A percentile compares a stretch with the other conserved stretches of the same genome.
Evolutionary conservation across 2,113 vertebrate species (phyloP).

Genomic region (Semnornis frantzii): DNA sequence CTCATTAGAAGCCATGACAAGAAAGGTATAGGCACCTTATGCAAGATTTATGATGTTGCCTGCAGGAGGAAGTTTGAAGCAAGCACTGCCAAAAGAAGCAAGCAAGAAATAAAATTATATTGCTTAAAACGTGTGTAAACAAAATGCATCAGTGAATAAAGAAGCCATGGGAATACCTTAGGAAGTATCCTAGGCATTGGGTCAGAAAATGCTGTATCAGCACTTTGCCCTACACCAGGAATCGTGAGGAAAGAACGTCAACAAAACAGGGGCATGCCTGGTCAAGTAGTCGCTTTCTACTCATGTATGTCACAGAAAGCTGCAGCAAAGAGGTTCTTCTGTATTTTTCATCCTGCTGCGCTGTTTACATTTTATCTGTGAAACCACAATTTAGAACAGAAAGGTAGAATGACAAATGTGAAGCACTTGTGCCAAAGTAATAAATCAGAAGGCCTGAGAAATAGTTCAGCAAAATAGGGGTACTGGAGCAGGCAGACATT

Average conservation of each 20-base stretch:
- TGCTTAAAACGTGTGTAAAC: not conserved
- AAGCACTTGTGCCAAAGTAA: not conserved
- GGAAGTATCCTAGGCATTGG: not conserved
- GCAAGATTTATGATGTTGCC: conserved; percentile 42
- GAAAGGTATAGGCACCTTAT: not conserved
- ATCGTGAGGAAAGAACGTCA: not conserved
- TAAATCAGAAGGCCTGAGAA: not conserved
- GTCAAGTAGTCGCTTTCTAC: conserved; percentile 9
- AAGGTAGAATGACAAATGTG: not conserved
- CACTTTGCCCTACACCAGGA: not conserved
- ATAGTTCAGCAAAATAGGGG: not conserved
- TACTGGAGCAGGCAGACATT: not conserved
- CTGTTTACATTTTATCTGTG: not conserved
- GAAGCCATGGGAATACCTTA: not conserved
- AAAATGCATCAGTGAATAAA: not conserved
- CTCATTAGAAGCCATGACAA: not conserved
- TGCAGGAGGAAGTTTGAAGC: not conserved
- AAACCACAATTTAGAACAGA: not conserved
- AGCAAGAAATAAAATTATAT: not conserved
- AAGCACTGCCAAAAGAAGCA: not conserved
- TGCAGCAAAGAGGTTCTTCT: not conserved
- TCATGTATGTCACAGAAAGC: not conserved
- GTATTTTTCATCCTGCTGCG: not conserved
- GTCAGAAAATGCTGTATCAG: not conserved
- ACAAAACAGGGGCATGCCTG: not conserved